These are phyloP conservation scores for Lepidurus apus DNA, from an alignment of 1,140 invertebrate genomes.

Conservation along the genomic window DNA sequence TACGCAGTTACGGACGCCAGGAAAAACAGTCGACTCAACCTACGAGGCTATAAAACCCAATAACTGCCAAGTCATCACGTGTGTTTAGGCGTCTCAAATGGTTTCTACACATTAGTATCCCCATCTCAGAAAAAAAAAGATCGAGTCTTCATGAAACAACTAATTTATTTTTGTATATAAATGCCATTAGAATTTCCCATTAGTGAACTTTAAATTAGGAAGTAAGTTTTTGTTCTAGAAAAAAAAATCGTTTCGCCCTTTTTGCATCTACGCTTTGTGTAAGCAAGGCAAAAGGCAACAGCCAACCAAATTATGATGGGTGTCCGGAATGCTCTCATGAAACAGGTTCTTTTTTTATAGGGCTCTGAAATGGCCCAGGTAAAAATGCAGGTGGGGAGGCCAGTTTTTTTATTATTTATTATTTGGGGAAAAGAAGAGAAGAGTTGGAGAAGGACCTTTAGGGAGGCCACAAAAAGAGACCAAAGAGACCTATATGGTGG, in stretches of 20 bases:
- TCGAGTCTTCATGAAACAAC: neutral
- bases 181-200: no score
- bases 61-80: slow-evolving; percentile 4
- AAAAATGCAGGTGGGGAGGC: slow-evolving; percentile 11
- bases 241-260: neutral
- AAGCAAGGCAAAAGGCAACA: slow-evolving; percentile 8
- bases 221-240: neutral
- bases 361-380: slow-evolving; percentile 17
- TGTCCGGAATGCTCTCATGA: slow-evolving; percentile 18
- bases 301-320: slow-evolving; percentile 21
- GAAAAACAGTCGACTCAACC: no score
- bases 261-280: slow-evolving; percentile 10
- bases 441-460: slow-evolving; percentile 11
- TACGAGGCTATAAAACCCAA: neutral
- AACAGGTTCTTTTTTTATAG: slow-evolving; percentile 20
- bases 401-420: slow-evolving; percentile 4
- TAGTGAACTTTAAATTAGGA: neutral
- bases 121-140: neutral
- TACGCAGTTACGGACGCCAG: neutral
- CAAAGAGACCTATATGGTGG: neutral
- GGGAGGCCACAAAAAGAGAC: neutral
- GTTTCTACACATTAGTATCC: neutral
- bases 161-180: no score
- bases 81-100: neutral
- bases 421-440: slow-evolving; percentile 3